phyloP scores from a whole-genome alignment of 2,113 vertebrate genomes.

The Philantomba maxwellii region DNA sequence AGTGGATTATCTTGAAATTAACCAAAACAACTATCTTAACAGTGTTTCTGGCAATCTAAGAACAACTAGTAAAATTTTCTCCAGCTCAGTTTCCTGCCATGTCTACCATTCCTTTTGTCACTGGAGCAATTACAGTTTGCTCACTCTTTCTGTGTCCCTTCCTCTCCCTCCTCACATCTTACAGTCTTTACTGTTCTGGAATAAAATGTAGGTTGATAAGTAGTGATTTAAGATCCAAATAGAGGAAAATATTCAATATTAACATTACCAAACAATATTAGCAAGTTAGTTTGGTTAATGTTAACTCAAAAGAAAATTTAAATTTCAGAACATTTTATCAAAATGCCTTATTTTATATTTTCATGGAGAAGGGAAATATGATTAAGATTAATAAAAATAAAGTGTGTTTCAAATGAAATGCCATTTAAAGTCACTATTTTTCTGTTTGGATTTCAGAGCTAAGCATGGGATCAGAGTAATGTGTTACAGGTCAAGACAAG shows the following conservation, averaged over 20 bases:
- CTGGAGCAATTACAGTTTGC: neutral
- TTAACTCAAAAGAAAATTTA: neutral
- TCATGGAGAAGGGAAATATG: neutral
- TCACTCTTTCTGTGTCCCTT: neutral
- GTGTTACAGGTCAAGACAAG: neutral
- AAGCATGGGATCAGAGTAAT: neutral
- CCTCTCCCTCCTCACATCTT: neutral
- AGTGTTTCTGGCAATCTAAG: neutral
- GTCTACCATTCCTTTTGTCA: neutral
- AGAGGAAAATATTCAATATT: neutral
- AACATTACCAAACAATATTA: neutral
- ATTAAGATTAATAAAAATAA: neutral
- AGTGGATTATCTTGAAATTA: neutral
- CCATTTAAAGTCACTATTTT: neutral
- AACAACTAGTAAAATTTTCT: neutral
- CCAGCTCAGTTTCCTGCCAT: neutral
- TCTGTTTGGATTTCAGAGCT: neutral
- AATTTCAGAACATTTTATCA: neutral
- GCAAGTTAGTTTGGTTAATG: neutral
- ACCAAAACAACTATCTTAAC: neutral
- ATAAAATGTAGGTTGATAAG: neutral
- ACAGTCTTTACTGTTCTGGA: neutral
- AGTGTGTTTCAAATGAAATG: neutral
- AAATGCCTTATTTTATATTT: conserved; percentile 12
- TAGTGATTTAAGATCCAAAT: neutral